Evolutionary conservation across 2,888 invertebrate genomes (phyloP).

Genomic region (Celastrina argiolus): DNA sequence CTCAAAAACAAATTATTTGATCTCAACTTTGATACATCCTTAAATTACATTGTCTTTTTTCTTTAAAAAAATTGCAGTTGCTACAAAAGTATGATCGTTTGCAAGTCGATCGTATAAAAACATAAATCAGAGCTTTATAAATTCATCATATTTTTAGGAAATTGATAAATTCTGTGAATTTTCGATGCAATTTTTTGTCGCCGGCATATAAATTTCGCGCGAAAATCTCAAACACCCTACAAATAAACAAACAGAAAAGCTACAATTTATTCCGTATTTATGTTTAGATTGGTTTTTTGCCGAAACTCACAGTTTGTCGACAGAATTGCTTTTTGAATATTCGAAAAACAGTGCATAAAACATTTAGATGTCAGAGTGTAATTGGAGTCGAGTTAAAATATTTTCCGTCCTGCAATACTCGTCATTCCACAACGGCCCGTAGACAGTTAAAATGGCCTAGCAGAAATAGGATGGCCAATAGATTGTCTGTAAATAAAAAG

Average conservation of each 20-base stretch:
- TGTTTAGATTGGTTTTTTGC: slow-evolving; percentile 6
- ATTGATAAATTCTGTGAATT: background rate
- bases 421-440: background rate
- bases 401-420: background rate
- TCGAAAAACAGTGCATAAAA: slow-evolving; percentile 14
- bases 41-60: no score
- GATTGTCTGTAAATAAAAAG: background rate
- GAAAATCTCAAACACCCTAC: background rate
- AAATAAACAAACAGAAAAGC: slow-evolving; percentile 14
- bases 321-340: slow-evolving; percentile 20
- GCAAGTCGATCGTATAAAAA: background rate
- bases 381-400: slow-evolving; percentile 9
- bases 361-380: slow-evolving; percentile 18
- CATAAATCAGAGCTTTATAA: background rate
- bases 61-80: no score
- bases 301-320: slow-evolving; percentile 10
- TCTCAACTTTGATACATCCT: no score
- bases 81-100: no score
- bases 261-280: slow-evolving; percentile 14
- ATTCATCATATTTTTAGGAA: background rate
- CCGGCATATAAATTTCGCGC: background rate
- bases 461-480: background rate
- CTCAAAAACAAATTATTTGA: no score
- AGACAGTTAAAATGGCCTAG: background rate
- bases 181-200: background rate